phyloP scores from a whole-genome alignment of 1,140 invertebrate species.

The Matsumurasca onukii region DNA sequence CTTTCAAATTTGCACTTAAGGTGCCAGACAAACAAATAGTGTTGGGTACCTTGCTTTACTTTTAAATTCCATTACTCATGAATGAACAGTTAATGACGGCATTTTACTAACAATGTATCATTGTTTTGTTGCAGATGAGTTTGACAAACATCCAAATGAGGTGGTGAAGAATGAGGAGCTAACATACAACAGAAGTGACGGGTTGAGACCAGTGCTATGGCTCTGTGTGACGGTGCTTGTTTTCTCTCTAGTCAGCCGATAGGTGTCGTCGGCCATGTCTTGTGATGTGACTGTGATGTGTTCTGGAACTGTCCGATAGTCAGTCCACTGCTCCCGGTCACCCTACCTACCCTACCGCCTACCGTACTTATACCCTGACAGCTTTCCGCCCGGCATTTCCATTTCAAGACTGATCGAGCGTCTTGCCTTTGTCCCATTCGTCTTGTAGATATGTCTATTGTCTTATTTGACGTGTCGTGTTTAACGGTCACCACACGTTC shows the following conservation, averaged over 20 bases:
- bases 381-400: slow-evolving; percentile 19
- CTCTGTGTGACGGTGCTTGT: not conserved
- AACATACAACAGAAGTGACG: slow-evolving; percentile 59
- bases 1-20: too few species aligned
- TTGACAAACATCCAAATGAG: slow-evolving; percentile 86
- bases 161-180: slow-evolving; percentile 91
- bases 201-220: slow-evolving; percentile 11
- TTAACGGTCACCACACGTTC: not conserved
- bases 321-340: not conserved
- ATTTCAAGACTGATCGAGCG: slow-evolving; percentile 20
- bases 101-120: too few species aligned
- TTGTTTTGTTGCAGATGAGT: slow-evolving; percentile 63
- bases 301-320: not conserved
- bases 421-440: slow-evolving; percentile 4
- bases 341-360: not conserved
- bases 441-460: slow-evolving; percentile 9
- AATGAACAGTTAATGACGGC: too few species aligned
- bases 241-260: slow-evolving; percentile 28
- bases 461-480: slow-evolving; percentile 4
- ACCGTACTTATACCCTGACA: slow-evolving; percentile 24
- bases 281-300: too few species aligned
- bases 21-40: too few species aligned
- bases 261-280: too few species aligned
- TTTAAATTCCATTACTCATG: too few species aligned
- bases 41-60: too few species aligned